Conservation (phyloP, 2,797 vertebrate genomes). For the Euthynnus affinis region DNA sequence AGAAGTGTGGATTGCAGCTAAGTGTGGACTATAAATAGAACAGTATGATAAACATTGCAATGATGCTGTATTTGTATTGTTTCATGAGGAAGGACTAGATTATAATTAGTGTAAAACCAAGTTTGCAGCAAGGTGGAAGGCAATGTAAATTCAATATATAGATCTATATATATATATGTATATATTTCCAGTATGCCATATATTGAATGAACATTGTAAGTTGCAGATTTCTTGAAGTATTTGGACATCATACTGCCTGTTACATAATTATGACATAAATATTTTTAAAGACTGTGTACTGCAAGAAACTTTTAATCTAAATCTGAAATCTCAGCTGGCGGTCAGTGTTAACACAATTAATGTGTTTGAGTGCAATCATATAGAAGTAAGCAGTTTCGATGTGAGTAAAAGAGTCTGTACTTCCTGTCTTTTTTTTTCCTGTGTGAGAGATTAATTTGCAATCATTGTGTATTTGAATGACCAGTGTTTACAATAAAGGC, state of each 20-base stretch:
- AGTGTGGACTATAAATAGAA: slow-evolving; percentile 28
- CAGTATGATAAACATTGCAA: slow-evolving; percentile 25
- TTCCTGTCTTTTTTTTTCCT: slow-evolving; percentile 4
- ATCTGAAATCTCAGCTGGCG: background rate
- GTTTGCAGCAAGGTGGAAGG: slow-evolving; percentile 1
- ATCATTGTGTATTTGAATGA: slow-evolving; percentile 34
- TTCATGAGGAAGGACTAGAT: slow-evolving; percentile 10
- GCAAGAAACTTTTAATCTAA: background rate
- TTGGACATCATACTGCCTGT: background rate
- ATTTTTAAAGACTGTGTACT: background rate
- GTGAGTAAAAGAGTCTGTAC: slow-evolving; percentile 33
- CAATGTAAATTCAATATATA: slow-evolving; percentile 5
- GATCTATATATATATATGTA: background rate
- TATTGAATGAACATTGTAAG: slow-evolving; percentile 11
- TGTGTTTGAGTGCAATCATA: slow-evolving; percentile 6
- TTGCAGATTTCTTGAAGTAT: slow-evolving; percentile 1
- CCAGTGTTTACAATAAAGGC: slow-evolving; percentile 75
- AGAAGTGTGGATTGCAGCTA: slow-evolving; percentile 41
- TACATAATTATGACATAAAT: background rate
- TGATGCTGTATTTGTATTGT: slow-evolving; percentile 10
- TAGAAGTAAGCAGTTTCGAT: slow-evolving; percentile 8
- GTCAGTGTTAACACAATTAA: background rate
- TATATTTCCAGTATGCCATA: slow-evolving; percentile 16
- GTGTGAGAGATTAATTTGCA: slow-evolving; percentile 28
- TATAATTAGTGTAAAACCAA: slow-evolving; percentile 13